Conservation (phyloP, 1,140 invertebrate genomes). For the Latrodectus geometricus region DNA sequence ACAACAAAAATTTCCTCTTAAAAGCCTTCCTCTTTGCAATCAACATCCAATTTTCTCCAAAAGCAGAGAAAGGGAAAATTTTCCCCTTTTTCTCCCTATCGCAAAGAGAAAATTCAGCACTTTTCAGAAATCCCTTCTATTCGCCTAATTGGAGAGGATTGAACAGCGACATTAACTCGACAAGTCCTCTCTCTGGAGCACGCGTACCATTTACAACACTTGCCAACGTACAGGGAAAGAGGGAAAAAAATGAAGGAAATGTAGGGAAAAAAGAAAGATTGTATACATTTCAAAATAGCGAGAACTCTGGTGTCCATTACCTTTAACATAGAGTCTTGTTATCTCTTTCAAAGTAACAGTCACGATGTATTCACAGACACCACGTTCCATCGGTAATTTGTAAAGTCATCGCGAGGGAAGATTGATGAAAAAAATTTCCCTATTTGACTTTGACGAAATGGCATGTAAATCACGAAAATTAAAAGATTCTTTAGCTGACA, state of each 20-base stretch:
- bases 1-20: background rate
- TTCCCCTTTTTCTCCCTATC: background rate
- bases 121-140: background rate
- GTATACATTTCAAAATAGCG: background rate
- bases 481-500: too few relatives aligned
- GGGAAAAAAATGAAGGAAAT: background rate
- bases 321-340: background rate
- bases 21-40: conserved; percentile 11
- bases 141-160: conserved; percentile 35
- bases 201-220: conserved; percentile 21
- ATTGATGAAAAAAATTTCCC: too few relatives aligned
- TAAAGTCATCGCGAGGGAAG: too few relatives aligned
- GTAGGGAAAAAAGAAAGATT: background rate
- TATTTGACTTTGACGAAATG: too few relatives aligned
- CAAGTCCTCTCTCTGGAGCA: conserved; percentile 8
- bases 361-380: too few relatives aligned
- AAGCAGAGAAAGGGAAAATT: background rate
- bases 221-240: conserved; percentile 13
- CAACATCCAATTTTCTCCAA: background rate
- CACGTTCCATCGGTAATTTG: too few relatives aligned
- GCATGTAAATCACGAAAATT: too few relatives aligned
- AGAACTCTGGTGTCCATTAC: conserved; percentile 19
- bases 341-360: background rate
- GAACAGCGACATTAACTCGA: conserved; percentile 30
- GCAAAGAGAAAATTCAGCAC: conserved; percentile 15